These are phyloP conservation scores for Turritopsis rubra DNA, from an alignment of 30 jellyfish, hydroid and myxozoan genomes.

Conservation along the genomic window DNA sequence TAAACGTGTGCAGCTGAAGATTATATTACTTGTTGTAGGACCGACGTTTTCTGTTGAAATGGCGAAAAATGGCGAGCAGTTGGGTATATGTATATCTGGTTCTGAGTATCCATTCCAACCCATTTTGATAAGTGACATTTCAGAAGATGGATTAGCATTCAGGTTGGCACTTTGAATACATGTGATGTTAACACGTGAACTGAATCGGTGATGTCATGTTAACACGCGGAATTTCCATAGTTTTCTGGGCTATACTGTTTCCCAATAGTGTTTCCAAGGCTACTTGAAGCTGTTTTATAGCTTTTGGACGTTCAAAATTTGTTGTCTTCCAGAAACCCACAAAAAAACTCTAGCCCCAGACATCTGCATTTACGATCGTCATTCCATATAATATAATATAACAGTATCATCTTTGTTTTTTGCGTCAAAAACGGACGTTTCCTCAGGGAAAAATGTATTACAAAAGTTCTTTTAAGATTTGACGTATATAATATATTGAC, in stretches of 20 bases:
- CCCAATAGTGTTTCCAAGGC: too few relatives aligned
- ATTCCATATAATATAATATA: background rate
- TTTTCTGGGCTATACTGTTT: too few relatives aligned
- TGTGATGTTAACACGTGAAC: background rate
- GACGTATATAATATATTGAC: background rate
- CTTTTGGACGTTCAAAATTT: background rate
- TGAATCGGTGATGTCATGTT: background rate
- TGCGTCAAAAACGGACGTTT: background rate
- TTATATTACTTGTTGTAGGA: slow-evolving; percentile 35
- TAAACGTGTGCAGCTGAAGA: background rate
- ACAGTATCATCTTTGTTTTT: background rate
- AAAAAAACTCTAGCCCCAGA: too few relatives aligned
- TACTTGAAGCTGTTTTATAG: too few relatives aligned
- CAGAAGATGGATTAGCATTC: slow-evolving; percentile 63
- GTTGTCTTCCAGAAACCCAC: background rate
- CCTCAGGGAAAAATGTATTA: background rate
- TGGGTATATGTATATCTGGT: slow-evolving; percentile 75
- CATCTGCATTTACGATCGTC: background rate
- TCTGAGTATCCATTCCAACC: slow-evolving; percentile 73
- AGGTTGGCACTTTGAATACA: slow-evolving; percentile 24
- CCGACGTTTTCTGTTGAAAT: slow-evolving; percentile 61
- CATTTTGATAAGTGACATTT: slow-evolving; percentile 41
- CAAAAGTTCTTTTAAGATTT: background rate
- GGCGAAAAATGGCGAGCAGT: slow-evolving; percentile 58
- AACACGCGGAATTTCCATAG: background rate